Evolutionary conservation across 2,797 vertebrate genomes (phyloP).

Genomic region (Gouania willdenowi): DNA sequence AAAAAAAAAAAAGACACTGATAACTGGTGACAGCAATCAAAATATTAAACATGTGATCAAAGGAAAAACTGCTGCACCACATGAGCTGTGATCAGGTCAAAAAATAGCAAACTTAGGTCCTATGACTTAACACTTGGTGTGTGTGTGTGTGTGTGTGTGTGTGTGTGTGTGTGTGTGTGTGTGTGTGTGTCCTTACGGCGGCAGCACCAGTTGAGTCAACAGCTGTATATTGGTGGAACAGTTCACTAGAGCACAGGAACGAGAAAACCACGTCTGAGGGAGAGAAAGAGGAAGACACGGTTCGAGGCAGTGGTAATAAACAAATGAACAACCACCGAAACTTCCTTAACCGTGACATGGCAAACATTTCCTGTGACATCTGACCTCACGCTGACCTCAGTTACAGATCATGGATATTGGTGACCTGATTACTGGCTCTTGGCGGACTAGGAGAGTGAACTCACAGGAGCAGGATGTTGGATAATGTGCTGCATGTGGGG

Average conservation of each 20-base stretch:
- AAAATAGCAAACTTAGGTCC: no score
- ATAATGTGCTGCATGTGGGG: conserved; percentile 26
- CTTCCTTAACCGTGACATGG: neutral
- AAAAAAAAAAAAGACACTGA: no score
- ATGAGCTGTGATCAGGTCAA: no score
- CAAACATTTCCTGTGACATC: conserved; percentile 1
- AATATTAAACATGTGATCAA: no score
- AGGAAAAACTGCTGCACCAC: no score
- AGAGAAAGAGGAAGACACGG: conserved; percentile 1
- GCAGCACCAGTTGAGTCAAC: conserved; percentile 80
- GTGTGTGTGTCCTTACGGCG: conserved; percentile 78
- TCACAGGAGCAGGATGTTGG: conserved; percentile 22
- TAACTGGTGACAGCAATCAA: no score
- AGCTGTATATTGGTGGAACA: conserved; percentile 91
- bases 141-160: conserved; percentile 2
- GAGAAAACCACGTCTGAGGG: conserved; percentile 84
- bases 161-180: conserved; percentile 8
- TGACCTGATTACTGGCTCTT: conserved; percentile 7
- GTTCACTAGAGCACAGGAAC: conserved; percentile 83
- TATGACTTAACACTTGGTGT: no score
- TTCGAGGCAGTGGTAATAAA: neutral
- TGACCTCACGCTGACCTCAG: conserved; percentile 5
- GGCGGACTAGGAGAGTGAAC: conserved; percentile 4
- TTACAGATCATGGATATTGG: conserved; percentile 1
- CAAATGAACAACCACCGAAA: neutral